phyloP scores from a whole-genome alignment of 2,797 vertebrate species.

The Epinephelus awoara region DNA sequence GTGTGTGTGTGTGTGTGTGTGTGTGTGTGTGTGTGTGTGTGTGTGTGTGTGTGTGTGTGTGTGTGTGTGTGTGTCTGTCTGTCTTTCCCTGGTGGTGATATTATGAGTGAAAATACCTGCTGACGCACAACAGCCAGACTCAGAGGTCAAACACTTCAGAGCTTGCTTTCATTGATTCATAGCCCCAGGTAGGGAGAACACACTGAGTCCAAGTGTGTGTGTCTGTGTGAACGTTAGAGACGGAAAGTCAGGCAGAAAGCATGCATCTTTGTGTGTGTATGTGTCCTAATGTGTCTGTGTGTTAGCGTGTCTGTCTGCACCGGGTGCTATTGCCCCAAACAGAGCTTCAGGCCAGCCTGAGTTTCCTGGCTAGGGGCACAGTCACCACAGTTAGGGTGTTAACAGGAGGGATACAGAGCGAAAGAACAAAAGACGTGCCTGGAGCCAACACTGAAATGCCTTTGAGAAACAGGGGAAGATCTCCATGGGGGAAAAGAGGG shows the following conservation, averaged over 20 bases:
- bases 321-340: constrained; percentile 78
- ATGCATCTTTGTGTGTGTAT: constrained; percentile 40
- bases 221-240: constrained; percentile 17
- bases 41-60: constrained; percentile 36
- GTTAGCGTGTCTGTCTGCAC: constrained; percentile 69
- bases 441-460: constrained; percentile 65
- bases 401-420: constrained; percentile 62
- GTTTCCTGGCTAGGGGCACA: constrained; percentile 78
- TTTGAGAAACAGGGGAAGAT: constrained; percentile 58
- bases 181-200: constrained; percentile 70
- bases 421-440: constrained; percentile 77
- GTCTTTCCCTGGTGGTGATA: constrained; percentile 67
- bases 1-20: constrained; percentile 34
- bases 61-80: constrained; percentile 44
- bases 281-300: constrained; percentile 53
- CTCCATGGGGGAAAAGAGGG: constrained; percentile 49
- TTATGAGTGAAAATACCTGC: constrained; percentile 84
- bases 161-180: constrained; percentile 77
- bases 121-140: constrained; percentile 75
- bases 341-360: constrained; percentile 74
- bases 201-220: constrained; percentile 33
- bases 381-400: constrained; percentile 62
- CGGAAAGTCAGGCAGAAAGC: constrained; percentile 48
- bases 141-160: constrained; percentile 77
- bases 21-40: constrained; percentile 36